phyloP scores from a whole-genome alignment of 1,140 invertebrate species.

The Pemphigus obesinymphae region DNA sequence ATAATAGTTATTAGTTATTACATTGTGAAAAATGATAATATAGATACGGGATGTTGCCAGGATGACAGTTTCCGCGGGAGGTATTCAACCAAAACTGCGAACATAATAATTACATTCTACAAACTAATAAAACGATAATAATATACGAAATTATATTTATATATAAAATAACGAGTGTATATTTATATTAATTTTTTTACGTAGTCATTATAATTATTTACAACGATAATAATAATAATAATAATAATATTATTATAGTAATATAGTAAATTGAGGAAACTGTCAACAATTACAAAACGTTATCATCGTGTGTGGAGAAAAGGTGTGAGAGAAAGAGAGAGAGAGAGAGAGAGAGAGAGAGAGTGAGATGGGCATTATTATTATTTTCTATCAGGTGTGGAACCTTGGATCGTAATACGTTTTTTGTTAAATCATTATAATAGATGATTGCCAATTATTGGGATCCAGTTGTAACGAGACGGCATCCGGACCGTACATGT shows the following conservation, averaged over 20 bases:
- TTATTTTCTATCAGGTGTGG: background rate
- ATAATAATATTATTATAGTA: conserved; percentile 20
- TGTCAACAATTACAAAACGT: conserved; percentile 30
- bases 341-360: background rate
- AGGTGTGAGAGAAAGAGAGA: conserved; percentile 12
- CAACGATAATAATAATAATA: background rate
- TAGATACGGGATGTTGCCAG: background rate
- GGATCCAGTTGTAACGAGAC: conserved; percentile 40
- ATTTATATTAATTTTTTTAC: background rate
- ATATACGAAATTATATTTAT: background rate
- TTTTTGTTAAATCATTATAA: conserved; percentile 39
- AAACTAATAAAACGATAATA: conserved; percentile 10
- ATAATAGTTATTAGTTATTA: too few species aligned
- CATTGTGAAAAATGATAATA: background rate
- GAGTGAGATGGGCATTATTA: background rate
- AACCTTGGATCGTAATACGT: conserved; percentile 27
- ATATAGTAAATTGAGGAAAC: conserved; percentile 25
- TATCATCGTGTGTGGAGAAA: background rate
- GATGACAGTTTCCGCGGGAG: background rate
- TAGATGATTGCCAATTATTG: conserved; percentile 41
- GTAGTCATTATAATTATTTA: conserved; percentile 8
- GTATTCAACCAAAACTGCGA: background rate
- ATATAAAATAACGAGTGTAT: background rate
- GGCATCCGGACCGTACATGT: conserved; percentile 23
- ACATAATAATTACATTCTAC: background rate